Base-by-base conservation (phyloP, 2,888 invertebrate species). In the Acleris sparsana region DNA sequence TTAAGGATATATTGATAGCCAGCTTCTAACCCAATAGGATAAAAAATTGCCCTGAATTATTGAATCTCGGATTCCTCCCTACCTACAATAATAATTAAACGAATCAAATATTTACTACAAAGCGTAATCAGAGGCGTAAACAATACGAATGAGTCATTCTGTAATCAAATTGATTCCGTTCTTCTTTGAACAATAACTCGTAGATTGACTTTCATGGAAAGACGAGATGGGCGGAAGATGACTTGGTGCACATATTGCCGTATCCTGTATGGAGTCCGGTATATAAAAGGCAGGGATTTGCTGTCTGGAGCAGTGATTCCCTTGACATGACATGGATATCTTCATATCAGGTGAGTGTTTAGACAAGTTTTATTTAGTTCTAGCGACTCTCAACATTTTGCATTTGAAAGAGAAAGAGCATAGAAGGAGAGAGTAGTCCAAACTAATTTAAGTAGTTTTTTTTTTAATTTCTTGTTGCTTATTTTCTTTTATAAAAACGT, bases 201-300 rank as follows among this genome's bases (percentile, higher is more conserved):
- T 78, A 84, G 82, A 88, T 86, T 83, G 82, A 82, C 81, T 87
- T 86, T 85, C 84, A 86, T 83, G 84, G 86, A 88, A 89, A 61
- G 73, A 71, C 72, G 71, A 74, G 77, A 79, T 77, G 77, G 73
- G 76, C 78, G 80, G 79, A 82, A 75, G 80, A 78, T 82, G 78
- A 76, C 73, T 77, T 73, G 71, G 69, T 62, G 66, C 18, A 56
- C 22, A 66, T 61, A 67, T 71, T 73, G 71, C 71, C 67, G 73
- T 80, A 83, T 87, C 84, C 84, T 84, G 76, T 75, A 71, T 62
- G 68, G 70, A 65, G 46, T 69, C 60, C 61, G 51, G 75, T 81
- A 83, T 86, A 86, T 77, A 87, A 79, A 79, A 75, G 75, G 74
- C 70, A 67, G 62, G 58, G 69, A 53, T 44, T 58, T 56, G 62